A percentile compares a stretch with the other conserved stretches of the same genome.
These are phyloP conservation scores for Nannobrachium achirus DNA, from an alignment of 2,113 vertebrate species.

Conservation along the genomic window DNA sequence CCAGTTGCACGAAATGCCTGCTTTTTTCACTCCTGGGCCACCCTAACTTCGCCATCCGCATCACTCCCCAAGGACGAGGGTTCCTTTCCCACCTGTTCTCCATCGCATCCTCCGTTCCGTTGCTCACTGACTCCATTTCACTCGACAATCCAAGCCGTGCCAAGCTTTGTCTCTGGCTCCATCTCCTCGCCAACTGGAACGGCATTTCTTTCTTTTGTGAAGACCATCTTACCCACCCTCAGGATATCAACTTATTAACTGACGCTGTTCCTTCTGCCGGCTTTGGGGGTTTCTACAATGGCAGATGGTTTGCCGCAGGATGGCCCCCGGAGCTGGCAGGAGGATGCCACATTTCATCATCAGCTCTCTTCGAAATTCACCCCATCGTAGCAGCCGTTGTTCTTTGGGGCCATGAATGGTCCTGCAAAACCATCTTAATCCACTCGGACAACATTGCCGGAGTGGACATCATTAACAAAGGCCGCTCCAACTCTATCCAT, in stretches of 20 bases:
- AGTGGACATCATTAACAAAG: neutral
- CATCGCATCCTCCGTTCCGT: too few relatives aligned
- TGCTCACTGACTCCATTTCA: too few relatives aligned
- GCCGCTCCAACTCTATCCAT: neutral
- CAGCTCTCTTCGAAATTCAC: too few relatives aligned
- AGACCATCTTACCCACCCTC: neutral
- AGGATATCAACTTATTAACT: neutral
- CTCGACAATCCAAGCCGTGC: too few relatives aligned
- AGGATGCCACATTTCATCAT: too few relatives aligned
- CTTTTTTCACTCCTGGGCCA: too few relatives aligned
- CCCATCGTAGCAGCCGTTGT: neutral
- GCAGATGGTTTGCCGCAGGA: too few relatives aligned
- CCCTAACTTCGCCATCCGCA: too few relatives aligned
- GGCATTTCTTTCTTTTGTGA: neutral
- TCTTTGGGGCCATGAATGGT: constrained; percentile 1
- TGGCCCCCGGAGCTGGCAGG: too few relatives aligned
- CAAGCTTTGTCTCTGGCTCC: neutral
- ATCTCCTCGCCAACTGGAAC: too few relatives aligned
- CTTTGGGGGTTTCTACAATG: neutral
- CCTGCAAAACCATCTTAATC: neutral
- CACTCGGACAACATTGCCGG: neutral
- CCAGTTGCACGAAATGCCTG: neutral
- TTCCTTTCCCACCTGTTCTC: too few relatives aligned
- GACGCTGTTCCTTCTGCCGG: neutral
- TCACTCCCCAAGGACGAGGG: too few relatives aligned